Conservation (phyloP, 2,888 invertebrate species). For the Xestia c-nigrum region DNA sequence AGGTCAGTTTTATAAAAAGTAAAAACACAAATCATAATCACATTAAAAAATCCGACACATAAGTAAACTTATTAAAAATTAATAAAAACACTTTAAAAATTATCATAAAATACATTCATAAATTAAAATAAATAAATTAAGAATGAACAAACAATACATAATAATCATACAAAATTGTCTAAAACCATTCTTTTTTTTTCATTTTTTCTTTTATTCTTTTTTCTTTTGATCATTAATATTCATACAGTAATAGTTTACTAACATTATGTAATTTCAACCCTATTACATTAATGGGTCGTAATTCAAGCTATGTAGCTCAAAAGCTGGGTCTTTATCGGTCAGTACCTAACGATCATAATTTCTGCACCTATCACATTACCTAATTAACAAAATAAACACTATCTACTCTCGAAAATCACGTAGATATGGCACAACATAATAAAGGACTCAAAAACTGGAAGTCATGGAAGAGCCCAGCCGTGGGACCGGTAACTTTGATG, state of each 20-base stretch:
- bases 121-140: too few relatives aligned
- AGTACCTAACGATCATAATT: background rate
- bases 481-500: background rate
- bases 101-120: too few relatives aligned
- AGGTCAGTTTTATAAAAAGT: too few relatives aligned
- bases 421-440: background rate
- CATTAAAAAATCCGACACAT: too few relatives aligned
- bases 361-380: background rate
- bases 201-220: too few relatives aligned
- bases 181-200: too few relatives aligned
- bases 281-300: background rate
- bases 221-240: conserved; percentile 17
- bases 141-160: too few relatives aligned
- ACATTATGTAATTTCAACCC: background rate
- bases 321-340: background rate
- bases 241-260: conserved; percentile 9
- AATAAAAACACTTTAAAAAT: too few relatives aligned
- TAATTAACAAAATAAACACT: background rate
- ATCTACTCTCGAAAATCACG: background rate
- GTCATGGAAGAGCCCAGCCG: background rate
- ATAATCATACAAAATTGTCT: too few relatives aligned
- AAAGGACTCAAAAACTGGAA: background rate
- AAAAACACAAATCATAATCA: too few relatives aligned
- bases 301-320: background rate
- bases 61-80: too few relatives aligned